Conservation (phyloP, 2,113 vertebrate species). For the Vimba vimba region DNA sequence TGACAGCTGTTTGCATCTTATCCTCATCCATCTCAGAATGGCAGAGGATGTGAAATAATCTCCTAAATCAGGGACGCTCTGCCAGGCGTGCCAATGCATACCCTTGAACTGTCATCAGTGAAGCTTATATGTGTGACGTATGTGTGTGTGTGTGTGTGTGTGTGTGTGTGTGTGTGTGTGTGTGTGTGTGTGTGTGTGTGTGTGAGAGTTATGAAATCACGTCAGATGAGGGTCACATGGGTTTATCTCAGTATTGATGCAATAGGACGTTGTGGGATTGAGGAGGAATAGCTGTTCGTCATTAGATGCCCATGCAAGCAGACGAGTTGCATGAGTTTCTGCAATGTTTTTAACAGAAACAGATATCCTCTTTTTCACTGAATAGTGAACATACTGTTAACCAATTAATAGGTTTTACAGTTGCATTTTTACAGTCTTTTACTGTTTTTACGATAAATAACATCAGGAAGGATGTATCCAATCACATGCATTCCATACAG, state of each 20-base stretch:
- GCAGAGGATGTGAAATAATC: constrained; percentile 64
- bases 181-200: background rate
- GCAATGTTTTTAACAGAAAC: background rate
- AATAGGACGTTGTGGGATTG: background rate
- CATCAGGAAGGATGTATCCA: too few relatives aligned
- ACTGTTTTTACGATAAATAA: too few relatives aligned
- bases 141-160: background rate
- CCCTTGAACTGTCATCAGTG: constrained; percentile 61
- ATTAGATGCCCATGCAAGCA: background rate
- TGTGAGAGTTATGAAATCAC: background rate
- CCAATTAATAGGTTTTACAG: too few relatives aligned
- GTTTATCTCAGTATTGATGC: constrained; percentile 11
- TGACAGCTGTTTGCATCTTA: constrained; percentile 55
- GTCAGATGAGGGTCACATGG: background rate
- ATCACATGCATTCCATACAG: too few relatives aligned
- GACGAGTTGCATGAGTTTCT: background rate
- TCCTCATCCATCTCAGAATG: constrained; percentile 53
- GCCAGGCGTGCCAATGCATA: constrained; percentile 62
- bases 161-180: background rate
- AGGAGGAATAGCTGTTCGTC: background rate
- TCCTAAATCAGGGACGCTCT: constrained; percentile 53
- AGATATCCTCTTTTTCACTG: background rate
- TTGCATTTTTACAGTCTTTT: too few relatives aligned
- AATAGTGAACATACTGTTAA: too few relatives aligned
- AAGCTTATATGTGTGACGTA: background rate